Percentiles rank a stretch among this genome's conserved stretches.
Conservation (phyloP, 2,797 vertebrate genomes). For the Taeniopygia guttata region DNA sequence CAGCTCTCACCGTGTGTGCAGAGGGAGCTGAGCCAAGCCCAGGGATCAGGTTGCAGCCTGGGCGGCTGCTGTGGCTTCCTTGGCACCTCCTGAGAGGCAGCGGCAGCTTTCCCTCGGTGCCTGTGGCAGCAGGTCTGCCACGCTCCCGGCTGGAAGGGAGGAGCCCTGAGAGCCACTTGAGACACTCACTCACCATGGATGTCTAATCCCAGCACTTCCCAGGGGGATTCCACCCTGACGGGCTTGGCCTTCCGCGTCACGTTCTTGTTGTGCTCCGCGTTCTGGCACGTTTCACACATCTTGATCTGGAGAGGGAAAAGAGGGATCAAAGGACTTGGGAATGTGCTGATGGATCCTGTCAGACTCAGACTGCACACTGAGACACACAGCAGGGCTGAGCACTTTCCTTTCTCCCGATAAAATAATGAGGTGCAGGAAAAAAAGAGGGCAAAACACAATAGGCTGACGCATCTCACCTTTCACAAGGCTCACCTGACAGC, state of each 20-base stretch:
- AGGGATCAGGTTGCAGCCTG: background rate
- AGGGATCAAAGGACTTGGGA: background rate
- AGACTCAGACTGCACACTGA: background rate
- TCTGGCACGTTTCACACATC: slow-evolving; percentile 88
- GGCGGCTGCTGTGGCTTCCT: background rate
- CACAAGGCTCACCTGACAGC: background rate
- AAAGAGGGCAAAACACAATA: background rate
- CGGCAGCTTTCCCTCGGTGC: background rate
- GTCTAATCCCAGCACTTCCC: slow-evolving; percentile 86
- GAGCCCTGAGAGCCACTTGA: background rate
- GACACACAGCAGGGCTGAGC: background rate
- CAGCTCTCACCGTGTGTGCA: background rate
- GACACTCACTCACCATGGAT: slow-evolving; percentile 76
- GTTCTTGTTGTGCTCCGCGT: slow-evolving; percentile 84
- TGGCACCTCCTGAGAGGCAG: background rate
- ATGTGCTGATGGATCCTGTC: background rate
- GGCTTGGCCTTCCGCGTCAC: slow-evolving; percentile 76
- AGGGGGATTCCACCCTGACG: slow-evolving; percentile 84
- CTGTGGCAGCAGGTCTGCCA: background rate
- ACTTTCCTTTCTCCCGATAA: background rate
- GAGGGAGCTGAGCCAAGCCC: background rate
- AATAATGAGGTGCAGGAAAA: rapidly evolving
- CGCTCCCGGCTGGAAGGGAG: background rate
- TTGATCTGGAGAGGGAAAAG: slow-evolving; percentile 80
- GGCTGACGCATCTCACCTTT: background rate